Conservation (phyloP, 2,888 invertebrate species). For the Peribatodes rhomboidaria region DNA sequence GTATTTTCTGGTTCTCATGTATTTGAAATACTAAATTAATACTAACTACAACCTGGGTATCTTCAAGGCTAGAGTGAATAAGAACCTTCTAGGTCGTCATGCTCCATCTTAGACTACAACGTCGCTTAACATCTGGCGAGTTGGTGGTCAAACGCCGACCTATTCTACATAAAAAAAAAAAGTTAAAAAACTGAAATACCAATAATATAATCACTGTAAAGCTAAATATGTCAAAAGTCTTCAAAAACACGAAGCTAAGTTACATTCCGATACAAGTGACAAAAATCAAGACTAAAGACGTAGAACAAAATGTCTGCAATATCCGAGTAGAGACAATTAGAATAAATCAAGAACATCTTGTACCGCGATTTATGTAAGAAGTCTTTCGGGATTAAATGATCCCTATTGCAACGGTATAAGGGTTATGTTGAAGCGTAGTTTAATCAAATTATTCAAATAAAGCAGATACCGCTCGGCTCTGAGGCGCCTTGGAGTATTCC, state of each 20-base stretch:
- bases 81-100: no score
- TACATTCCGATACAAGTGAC: constrained; percentile 7
- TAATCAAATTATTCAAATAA: constrained; percentile 83
- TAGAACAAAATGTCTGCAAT: constrained; percentile 31
- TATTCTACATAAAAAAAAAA: no score
- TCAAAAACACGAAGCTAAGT: neutral
- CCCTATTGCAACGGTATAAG: constrained; percentile 42
- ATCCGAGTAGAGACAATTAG: constrained; percentile 50
- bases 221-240: neutral
- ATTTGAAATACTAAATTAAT: no score
- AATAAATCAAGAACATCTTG: constrained; percentile 57
- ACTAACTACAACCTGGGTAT: no score
- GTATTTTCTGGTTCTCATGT: no score
- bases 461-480: constrained; percentile 69
- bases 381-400: constrained; percentile 33
- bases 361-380: constrained; percentile 47
- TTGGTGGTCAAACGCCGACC: no score
- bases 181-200: no score
- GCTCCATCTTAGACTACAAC: no score
- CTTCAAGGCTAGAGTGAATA: no score
- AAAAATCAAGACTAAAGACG: constrained; percentile 22
- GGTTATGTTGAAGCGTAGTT: constrained; percentile 56
- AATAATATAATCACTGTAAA: no score
- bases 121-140: no score
- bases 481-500: constrained; percentile 71